Conservation (phyloP, 1,140 invertebrate genomes). For the Bombus waltoni region DNA sequence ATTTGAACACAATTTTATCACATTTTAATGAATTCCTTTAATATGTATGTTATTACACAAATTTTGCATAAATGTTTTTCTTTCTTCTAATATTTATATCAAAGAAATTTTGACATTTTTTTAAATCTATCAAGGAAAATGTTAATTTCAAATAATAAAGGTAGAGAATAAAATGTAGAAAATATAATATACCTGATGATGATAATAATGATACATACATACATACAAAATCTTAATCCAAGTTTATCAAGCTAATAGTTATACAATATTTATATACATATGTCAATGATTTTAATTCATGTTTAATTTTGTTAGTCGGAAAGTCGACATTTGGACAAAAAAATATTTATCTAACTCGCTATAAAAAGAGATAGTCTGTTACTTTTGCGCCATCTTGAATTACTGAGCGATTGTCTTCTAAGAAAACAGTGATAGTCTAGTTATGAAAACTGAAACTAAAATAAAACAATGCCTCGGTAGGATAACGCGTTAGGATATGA, state of each 20-base stretch:
- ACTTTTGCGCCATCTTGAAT: conserved; percentile 37
- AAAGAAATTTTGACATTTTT: background rate
- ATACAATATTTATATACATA: background rate
- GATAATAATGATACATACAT: background rate
- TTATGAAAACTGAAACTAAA: conserved; percentile 29
- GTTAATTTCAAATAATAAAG: background rate
- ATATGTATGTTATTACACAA: background rate
- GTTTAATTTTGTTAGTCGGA: background rate
- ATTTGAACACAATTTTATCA: background rate
- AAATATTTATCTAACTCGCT: background rate
- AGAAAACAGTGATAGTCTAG: conserved; percentile 9
- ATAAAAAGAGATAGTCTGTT: background rate
- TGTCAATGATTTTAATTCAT: background rate
- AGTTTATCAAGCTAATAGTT: background rate
- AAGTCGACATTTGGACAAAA: background rate
- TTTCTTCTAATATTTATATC: background rate
- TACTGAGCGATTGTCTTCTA: background rate
- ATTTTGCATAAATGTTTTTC: background rate
- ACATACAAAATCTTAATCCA: background rate
- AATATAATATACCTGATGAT: background rate
- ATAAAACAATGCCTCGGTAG: conserved; percentile 23
- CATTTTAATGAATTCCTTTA: background rate
- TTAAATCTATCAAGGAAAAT: background rate
- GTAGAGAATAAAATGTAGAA: background rate
- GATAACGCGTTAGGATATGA: background rate